Percentiles rank a stretch among this genome's conserved stretches.
phyloP scores from a whole-genome alignment of 1,140 invertebrate species.

The Gonatopus flavifemur region DNA sequence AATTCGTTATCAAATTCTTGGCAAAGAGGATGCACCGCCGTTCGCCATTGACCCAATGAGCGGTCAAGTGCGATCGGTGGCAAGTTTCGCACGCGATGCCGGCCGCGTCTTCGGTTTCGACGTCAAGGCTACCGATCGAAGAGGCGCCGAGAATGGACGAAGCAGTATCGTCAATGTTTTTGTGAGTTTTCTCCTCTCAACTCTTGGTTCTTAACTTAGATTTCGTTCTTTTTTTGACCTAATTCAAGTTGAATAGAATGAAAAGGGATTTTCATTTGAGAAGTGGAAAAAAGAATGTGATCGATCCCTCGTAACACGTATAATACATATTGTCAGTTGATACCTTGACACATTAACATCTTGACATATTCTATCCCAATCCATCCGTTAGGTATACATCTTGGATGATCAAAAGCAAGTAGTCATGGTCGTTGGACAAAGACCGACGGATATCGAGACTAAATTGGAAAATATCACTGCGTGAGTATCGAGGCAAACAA shows the following conservation, averaged over 20 bases:
- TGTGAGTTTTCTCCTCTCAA: conserved; percentile 61
- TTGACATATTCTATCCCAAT: background rate
- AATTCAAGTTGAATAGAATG: too few relatives aligned
- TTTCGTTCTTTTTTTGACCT: too few relatives aligned
- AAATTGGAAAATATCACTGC: conserved; percentile 69
- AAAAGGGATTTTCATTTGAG: too few relatives aligned
- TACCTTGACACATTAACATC: background rate
- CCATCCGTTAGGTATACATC: conserved; percentile 70
- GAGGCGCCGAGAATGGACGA: conserved; percentile 74
- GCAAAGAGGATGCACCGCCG: conserved; percentile 64
- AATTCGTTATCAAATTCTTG: conserved; percentile 76
- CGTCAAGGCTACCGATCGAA: conserved; percentile 81
- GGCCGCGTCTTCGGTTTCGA: conserved; percentile 81
- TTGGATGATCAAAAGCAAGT: conserved; percentile 79
- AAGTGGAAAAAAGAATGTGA: too few relatives aligned
- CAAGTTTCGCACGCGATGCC: conserved; percentile 66
- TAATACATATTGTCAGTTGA: background rate
- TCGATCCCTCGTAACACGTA: too few relatives aligned
- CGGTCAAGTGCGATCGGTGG: conserved; percentile 73
- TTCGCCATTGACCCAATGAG: conserved; percentile 76
- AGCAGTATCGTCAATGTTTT: conserved; percentile 82
- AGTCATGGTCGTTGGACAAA: conserved; percentile 73
- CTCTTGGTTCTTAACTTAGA: too few relatives aligned
- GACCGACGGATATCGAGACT: conserved; percentile 73
- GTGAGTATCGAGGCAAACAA: too few relatives aligned